phyloP scores from a whole-genome alignment of 2,888 invertebrate species.

The Chamaedrilus cognettii region DNA sequence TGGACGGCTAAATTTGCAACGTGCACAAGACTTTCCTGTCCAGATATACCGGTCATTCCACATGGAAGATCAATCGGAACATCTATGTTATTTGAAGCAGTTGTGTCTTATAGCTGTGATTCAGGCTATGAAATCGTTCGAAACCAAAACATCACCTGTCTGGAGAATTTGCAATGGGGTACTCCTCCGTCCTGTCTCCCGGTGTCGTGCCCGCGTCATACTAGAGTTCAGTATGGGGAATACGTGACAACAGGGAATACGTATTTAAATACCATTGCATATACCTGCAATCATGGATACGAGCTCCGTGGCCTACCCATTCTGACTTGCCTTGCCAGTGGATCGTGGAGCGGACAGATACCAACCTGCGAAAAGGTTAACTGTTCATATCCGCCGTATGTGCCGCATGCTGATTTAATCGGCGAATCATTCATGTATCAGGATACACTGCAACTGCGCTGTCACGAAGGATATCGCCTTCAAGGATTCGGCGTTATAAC shows the following conservation, averaged over 20 bases:
- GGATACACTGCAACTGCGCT: constrained; percentile 37
- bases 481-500: constrained; percentile 42
- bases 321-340: constrained; percentile 18
- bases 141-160: constrained; percentile 6
- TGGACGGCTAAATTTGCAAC: constrained; percentile 30
- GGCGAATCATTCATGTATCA: constrained; percentile 15
- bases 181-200: constrained; percentile 2
- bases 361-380: constrained; percentile 27
- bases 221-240: constrained; percentile 59
- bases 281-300: constrained; percentile 46
- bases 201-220: constrained; percentile 36
- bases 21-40: constrained; percentile 24
- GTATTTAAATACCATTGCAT: constrained; percentile 38
- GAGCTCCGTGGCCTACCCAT: constrained; percentile 37
- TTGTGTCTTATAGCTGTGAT: constrained; percentile 22
- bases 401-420: constrained; percentile 14
- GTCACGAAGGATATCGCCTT: constrained; percentile 48
- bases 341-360: constrained; percentile 27
- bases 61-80: constrained; percentile 15
- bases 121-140: constrained; percentile 27
- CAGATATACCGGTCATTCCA: constrained; percentile 3
- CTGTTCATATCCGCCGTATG: constrained; percentile 13
- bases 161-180: constrained; percentile 17
- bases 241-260: constrained; percentile 36
- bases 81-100: constrained; percentile 20